Evolutionary conservation across 2,888 invertebrate species (phyloP).

Genomic region (Nephrocerus scutellatus): DNA sequence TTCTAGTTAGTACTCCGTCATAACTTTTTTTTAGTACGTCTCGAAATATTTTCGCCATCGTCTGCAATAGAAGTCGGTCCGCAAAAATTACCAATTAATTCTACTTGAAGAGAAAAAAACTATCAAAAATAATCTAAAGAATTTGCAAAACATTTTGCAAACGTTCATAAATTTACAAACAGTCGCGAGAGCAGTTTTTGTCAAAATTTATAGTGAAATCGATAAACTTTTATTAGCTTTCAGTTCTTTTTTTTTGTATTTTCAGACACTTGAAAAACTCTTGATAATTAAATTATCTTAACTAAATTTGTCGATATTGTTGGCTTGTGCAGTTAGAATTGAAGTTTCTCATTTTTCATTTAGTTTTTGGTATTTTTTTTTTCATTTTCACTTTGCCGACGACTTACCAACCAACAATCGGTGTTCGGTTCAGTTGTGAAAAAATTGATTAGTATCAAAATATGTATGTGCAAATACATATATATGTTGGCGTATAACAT

Average conservation of each 20-base stretch:
- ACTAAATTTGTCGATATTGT: no score
- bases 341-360: slow-evolving; percentile 12
- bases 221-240: not conserved
- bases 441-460: slow-evolving; percentile 21
- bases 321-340: no score
- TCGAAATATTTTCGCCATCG: slow-evolving; percentile 23
- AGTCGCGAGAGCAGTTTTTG: no score
- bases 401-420: no score
- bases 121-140: not conserved
- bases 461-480: not conserved
- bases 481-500: not conserved
- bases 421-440: slow-evolving; percentile 20
- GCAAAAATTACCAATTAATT: slow-evolving; percentile 14
- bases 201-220: not conserved
- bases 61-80: slow-evolving; percentile 20
- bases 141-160: not conserved
- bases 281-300: no score
- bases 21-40: slow-evolving; percentile 22
- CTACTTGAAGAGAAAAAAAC: not conserved
- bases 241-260: not conserved
- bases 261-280: no score
- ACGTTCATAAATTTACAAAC: no score
- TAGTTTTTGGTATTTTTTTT: slow-evolving; percentile 20
- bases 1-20: no score
- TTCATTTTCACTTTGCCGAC: slow-evolving; percentile 14